Conservation (phyloP, 64 coral and sea anemone species). For the Exaiptasia diaphana region DNA sequence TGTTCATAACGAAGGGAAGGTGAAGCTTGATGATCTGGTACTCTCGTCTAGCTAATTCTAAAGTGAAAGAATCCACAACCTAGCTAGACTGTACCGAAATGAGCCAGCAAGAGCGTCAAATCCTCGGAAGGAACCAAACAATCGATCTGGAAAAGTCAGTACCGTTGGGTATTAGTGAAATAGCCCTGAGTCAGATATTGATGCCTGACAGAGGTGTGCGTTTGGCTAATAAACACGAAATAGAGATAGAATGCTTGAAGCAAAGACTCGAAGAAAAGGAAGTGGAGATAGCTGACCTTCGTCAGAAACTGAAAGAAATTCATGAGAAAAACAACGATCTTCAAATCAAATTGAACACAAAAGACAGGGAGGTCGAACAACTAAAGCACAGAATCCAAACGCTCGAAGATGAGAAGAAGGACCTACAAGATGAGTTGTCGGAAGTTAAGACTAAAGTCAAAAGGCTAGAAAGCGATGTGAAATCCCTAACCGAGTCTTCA, state of each 20-base stretch:
- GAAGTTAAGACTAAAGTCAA: conserved; percentile 8
- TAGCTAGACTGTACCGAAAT: too few species aligned
- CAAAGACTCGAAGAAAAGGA: conserved; percentile 16
- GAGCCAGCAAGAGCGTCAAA: too few species aligned
- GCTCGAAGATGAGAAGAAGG: conserved; percentile 36
- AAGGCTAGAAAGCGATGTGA: conserved; percentile 11
- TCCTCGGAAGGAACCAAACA: too few species aligned
- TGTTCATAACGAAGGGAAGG: too few species aligned
- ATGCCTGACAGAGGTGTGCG: too few species aligned
- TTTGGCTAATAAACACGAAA: too few species aligned
- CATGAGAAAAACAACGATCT: conserved; percentile 27
- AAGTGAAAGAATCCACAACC: too few species aligned
- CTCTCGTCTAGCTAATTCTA: too few species aligned
- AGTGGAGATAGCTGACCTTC: neutral
- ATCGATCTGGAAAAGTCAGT: too few species aligned
- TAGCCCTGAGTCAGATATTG: too few species aligned
- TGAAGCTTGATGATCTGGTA: too few species aligned
- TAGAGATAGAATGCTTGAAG: conserved; percentile 27
- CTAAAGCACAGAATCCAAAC: conserved; percentile 8
- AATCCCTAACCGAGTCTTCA: neutral
- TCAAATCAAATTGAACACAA: neutral
- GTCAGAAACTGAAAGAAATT: neutral
- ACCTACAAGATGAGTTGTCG: conserved; percentile 14
- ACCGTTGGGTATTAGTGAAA: too few species aligned
- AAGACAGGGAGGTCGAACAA: conserved; percentile 2